Evolutionary conservation across 2,113 vertebrate genomes (phyloP), one percentile per base, ranked within the genome.

Genomic region (Melanerpes aurifrons): DNA sequence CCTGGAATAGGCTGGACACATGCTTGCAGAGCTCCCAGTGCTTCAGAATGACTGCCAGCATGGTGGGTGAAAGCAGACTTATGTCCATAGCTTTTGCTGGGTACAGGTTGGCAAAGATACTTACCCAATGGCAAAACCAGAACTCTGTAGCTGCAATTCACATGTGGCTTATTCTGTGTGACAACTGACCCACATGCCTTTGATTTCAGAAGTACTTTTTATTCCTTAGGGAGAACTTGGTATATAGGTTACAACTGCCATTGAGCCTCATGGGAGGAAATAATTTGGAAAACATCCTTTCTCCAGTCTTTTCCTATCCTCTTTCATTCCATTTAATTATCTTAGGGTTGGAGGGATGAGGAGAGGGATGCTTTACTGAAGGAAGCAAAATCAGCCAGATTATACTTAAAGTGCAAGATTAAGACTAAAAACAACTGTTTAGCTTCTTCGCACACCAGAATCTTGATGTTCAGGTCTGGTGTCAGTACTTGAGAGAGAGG

Each of bases 121-220:
- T 48, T 45, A 35, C 5, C 14, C 12, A 31, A 6, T 0, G 3
- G 35, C 37, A 86, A 10, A 82, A 64, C 9, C 9, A 69, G 67
- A 59, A 20, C 22, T 64, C 24, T 0, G 0, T 7, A 7, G 28
- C 43, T 50, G 25, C 37, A 67, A 29, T 8, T 67, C 45, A 67
- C 22, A 56, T 0, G 0, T 3, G 3, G 25, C 7, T 80, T 43
- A 12, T 6, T 9, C 54, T 62, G 58, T 62, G 64, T 15, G 6
- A 32, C 6, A 71, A 43, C 61, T 32, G 15, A 90, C 15, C 31
- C 40, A 77, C 18, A 10, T 0, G 2, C 7, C 32, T 50, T 43
- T 35, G 24, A 37, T 74, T 74, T 63, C 68, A 79, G 24, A 74
- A 58, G 4, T 9, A 31, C 37, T 5, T 71, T 71, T 61, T 61